These are phyloP conservation scores for Drosophila asahinai DNA, from an alignment of 1,140 invertebrate species.

Conservation along the genomic window DNA sequence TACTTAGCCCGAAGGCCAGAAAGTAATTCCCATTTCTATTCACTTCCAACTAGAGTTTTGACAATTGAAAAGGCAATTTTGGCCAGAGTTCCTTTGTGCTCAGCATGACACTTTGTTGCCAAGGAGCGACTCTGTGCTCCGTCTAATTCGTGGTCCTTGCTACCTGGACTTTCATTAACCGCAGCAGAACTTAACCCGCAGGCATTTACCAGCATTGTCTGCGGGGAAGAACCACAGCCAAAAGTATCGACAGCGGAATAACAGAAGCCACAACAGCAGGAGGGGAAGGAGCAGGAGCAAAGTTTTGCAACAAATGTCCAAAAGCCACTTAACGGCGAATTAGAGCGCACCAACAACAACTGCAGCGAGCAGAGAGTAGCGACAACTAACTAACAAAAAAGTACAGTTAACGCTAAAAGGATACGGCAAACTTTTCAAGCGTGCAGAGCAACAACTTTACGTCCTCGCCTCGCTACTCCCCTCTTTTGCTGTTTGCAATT, in stretches of 20 bases:
- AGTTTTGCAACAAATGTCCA: slow-evolving; percentile 78
- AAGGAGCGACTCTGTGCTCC: background rate
- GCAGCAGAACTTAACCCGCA: slow-evolving; percentile 32
- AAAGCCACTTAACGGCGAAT: slow-evolving; percentile 82
- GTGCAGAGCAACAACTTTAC: slow-evolving; percentile 33
- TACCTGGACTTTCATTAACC: slow-evolving; percentile 57
- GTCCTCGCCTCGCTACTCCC: background rate
- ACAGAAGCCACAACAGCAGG: slow-evolving; percentile 28
- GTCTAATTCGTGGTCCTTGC: background rate
- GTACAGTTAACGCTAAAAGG: slow-evolving; percentile 80
- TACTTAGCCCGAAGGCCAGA: slow-evolving; percentile 6
- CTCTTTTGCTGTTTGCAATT: slow-evolving; percentile 13
- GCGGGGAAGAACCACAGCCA: slow-evolving; percentile 20
- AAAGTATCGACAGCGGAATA: slow-evolving; percentile 62
- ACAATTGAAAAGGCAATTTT: slow-evolving; percentile 49
- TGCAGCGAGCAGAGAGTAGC: slow-evolving; percentile 23
- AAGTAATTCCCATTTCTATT: slow-evolving; percentile 22
- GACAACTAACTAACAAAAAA: slow-evolving; percentile 66
- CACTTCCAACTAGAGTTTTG: slow-evolving; percentile 5
- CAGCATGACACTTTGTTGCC: slow-evolving; percentile 17
- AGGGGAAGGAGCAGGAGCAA: slow-evolving; percentile 21
- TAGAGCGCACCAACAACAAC: slow-evolving; percentile 69
- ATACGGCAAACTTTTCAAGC: slow-evolving; percentile 70
- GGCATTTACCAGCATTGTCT: slow-evolving; percentile 51
- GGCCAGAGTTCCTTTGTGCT: background rate